Base-by-base conservation (phyloP, 2,888 invertebrate species). In the Tuberolachnus salignus region DNA sequence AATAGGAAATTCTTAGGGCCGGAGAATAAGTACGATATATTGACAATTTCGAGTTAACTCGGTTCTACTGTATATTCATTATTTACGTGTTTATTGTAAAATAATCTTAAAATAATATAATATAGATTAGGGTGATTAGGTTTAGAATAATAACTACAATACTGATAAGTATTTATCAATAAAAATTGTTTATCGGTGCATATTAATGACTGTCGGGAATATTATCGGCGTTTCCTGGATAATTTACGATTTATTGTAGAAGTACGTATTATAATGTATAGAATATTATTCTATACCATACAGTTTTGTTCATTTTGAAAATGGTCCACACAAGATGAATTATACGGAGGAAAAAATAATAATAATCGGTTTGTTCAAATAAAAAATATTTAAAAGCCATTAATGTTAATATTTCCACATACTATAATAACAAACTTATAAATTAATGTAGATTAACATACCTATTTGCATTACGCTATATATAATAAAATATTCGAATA, bases 151-250 rank as follows among this genome's bases (percentile, higher is more conserved):
- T 23, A 57, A 0, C n/a, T 51, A 16, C n/a, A n/a, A 8, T 51
- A 6, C 51, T 44, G 19, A 63, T 42, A 63, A 42, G n/a, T 44
- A 42, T n/a, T 42, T 42, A 11, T n/a, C 10, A 13, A 59, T 26
- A 26, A 6, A 4, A 34, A 64, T 44, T 66, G 23, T 55, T 55
- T n/a, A 57, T 70, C 55, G 34, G 44, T 44, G 10, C 0, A 44
- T 34, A 34, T 4, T 34, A 46, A 64, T 46, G 13, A 13, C 19
- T 8, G 21, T 21, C 34, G 34, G 11, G 26, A 51, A 55, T 70
- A 57, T 46, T 46, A 59, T 59, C 59, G 71, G 46, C 71, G 21
- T 59, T 46, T 71, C 23, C 46, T 59, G 23, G 46, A 42, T 8
- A 55, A 23, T 57, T 16, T 8, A 13, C 23, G 0, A 1, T 67